These are phyloP conservation scores for Haemorhous mexicanus DNA, from an alignment of 2,113 vertebrate genomes.

Conservation along the genomic window DNA sequence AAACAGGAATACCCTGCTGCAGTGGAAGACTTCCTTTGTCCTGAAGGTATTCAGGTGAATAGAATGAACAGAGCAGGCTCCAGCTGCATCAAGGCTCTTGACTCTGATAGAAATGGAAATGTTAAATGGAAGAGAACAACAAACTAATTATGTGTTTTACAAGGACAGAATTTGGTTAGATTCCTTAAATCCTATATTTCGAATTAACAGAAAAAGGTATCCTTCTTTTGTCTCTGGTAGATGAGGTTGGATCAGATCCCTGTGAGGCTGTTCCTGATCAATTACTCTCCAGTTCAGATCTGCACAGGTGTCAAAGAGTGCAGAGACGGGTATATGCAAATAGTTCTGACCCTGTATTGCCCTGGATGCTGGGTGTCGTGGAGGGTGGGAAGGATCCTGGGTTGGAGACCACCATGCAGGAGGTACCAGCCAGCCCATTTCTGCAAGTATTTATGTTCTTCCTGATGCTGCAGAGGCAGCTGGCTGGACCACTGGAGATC, in stretches of 20 bases:
- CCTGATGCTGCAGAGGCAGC: not conserved
- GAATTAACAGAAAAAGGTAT: not conserved
- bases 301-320: not conserved
- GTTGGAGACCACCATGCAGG: not conserved
- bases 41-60: not conserved
- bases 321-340: not conserved
- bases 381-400: fast-evolving
- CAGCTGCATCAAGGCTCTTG: not conserved
- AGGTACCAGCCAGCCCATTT: not conserved
- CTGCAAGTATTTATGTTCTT: not conserved
- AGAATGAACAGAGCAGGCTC: not conserved
- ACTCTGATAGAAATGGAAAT: not conserved
- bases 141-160: not conserved
- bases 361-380: fast-evolving
- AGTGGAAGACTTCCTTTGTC: not conserved
- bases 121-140: not conserved
- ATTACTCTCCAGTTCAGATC: not conserved
- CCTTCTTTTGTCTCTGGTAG: not conserved
- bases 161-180: not conserved
- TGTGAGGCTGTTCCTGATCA: not conserved
- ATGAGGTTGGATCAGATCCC: not conserved
- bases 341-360: not conserved
- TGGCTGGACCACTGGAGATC: not conserved
- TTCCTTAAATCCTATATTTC: not conserved
- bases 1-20: not conserved